Evolutionary conservation across 1,140 invertebrate genomes (phyloP).

Genomic region (Drosophila saltans): DNA sequence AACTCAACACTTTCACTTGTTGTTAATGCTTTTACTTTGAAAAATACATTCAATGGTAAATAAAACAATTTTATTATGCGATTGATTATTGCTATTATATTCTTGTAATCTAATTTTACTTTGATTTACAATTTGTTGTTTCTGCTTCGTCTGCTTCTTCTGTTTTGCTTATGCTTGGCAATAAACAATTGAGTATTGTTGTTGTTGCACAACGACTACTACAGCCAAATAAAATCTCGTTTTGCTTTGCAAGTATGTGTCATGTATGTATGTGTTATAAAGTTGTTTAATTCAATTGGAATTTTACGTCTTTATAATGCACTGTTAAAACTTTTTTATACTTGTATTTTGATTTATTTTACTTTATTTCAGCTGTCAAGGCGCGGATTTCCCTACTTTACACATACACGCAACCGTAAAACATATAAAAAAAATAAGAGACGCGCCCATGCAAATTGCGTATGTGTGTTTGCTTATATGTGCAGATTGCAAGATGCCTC

Average conservation of each 20-base stretch:
- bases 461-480: conserved; percentile 27
- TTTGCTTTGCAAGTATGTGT: conserved; percentile 42
- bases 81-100: conserved; percentile 20
- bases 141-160: conserved; percentile 7
- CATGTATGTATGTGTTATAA: conserved; percentile 30
- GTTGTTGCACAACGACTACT: conserved; percentile 38
- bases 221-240: conserved; percentile 57
- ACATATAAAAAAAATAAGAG: conserved; percentile 44
- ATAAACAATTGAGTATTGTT: conserved; percentile 50
- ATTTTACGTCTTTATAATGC: conserved; percentile 48
- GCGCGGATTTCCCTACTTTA: conserved; percentile 16
- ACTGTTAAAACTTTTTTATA: conserved; percentile 39
- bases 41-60: conserved; percentile 54
- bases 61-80: conserved; percentile 39
- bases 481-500: conserved; percentile 1
- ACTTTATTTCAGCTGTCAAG: conserved; percentile 15
- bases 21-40: conserved; percentile 39
- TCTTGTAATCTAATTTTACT: conserved; percentile 1
- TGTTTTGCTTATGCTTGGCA: conserved; percentile 31
- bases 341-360: not conserved
- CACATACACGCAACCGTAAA: conserved; percentile 40
- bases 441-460: conserved; percentile 42
- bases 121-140: conserved; percentile 9
- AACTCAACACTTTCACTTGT: conserved; percentile 66
- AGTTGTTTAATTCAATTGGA: conserved; percentile 30